Evolutionary conservation across 2,113 vertebrate genomes (phyloP).

Genomic region (Hippocampus guttulatus): DNA sequence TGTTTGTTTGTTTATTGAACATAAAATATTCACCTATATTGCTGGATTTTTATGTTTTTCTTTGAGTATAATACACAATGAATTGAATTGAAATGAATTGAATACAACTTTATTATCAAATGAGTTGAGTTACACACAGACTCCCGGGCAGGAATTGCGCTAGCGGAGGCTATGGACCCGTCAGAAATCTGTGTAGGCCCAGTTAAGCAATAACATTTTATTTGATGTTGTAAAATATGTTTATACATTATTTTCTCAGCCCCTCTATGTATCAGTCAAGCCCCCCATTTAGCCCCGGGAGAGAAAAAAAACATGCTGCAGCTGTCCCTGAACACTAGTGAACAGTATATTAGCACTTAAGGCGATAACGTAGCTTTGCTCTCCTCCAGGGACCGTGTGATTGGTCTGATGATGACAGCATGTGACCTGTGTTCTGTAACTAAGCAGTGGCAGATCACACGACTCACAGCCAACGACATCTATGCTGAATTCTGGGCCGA

Average conservation of each 20-base stretch:
- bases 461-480: slow-evolving; percentile 91
- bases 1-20: no score
- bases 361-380: slow-evolving; percentile 46
- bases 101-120: no score
- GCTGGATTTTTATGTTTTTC: no score
- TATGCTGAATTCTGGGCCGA: slow-evolving; percentile 98
- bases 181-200: no score
- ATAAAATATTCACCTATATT: no score
- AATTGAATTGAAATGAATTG: not conserved
- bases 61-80: not conserved
- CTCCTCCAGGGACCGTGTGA: slow-evolving; percentile 87
- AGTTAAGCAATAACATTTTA: no score
- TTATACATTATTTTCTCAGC: no score
- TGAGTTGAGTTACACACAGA: slow-evolving; percentile 8
- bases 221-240: no score
- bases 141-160: not conserved
- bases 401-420: slow-evolving; percentile 98
- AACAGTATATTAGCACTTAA: slow-evolving; percentile 21
- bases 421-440: slow-evolving; percentile 98
- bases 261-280: no score
- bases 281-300: no score
- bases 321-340: slow-evolving; percentile 2
- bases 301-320: no score
- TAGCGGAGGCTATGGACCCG: no score
- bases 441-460: slow-evolving; percentile 92